Conservation (phyloP, 2,113 vertebrate species). For the Calidris pygmaea region DNA sequence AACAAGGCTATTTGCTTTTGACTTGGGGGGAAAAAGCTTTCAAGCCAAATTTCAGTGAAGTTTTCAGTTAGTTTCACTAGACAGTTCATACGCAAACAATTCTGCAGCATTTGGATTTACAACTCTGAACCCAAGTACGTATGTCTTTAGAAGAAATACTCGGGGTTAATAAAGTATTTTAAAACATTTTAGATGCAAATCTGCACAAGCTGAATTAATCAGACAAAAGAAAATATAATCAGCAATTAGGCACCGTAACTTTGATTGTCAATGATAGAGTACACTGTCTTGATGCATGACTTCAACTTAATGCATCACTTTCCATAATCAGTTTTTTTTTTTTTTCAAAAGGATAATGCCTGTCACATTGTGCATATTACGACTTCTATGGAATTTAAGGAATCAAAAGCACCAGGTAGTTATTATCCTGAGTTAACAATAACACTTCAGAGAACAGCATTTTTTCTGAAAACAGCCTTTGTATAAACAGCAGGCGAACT, state of each 20-base stretch:
- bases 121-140: neutral
- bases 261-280: neutral
- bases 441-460: accelerated
- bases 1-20: neutral
- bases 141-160: neutral
- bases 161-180: neutral
- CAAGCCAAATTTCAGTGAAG: neutral
- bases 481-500: neutral
- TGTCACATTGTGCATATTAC: neutral
- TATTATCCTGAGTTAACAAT: neutral
- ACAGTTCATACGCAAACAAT: neutral
- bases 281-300: neutral
- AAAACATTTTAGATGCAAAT: neutral
- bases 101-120: neutral
- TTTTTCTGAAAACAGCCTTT: neutral
- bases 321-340: neutral
- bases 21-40: neutral
- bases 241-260: neutral
- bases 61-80: neutral
- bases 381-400: neutral
- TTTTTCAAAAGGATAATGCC: neutral
- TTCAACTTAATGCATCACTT: neutral
- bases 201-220: neutral
- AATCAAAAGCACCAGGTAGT: neutral
- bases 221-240: neutral